phyloP scores from a whole-genome alignment of 2,888 invertebrate species.

The Noctua janthe region DNA sequence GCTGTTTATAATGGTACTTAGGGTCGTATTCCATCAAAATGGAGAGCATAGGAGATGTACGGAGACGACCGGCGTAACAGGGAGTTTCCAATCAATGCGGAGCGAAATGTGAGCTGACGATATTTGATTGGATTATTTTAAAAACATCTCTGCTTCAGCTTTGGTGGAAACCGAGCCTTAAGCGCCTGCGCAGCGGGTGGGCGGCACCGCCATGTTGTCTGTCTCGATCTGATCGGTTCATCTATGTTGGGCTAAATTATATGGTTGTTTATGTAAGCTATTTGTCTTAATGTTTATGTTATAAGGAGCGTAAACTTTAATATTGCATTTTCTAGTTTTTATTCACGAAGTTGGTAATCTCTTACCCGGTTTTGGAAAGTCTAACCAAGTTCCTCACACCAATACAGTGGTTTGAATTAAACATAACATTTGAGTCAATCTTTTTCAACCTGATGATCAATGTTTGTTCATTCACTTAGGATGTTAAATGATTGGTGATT shows the following conservation, averaged over 20 bases:
- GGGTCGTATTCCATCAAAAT: too few species aligned
- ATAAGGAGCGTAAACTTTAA: slow-evolving; percentile 33
- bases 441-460: neutral
- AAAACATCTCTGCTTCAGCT: neutral
- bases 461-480: neutral
- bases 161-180: neutral
- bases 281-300: slow-evolving; percentile 54
- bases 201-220: slow-evolving; percentile 54
- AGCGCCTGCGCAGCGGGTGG: slow-evolving; percentile 65
- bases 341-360: neutral
- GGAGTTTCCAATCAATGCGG: too few species aligned
- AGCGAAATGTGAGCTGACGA: too few species aligned
- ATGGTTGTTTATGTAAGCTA: slow-evolving; percentile 54
- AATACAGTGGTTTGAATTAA: neutral
- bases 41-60: too few species aligned
- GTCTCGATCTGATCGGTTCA: slow-evolving; percentile 61
- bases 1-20: too few species aligned
- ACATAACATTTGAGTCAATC: neutral
- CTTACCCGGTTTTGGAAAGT: slow-evolving; percentile 8
- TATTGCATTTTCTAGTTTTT: slow-evolving; percentile 23
- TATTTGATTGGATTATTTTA: neutral
- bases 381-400: neutral
- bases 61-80: too few species aligned
- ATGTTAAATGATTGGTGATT: neutral
- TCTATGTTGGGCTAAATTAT: slow-evolving; percentile 59